Percentiles rank a stretch among this genome's conserved stretches.
phyloP scores from a whole-genome alignment of 2,888 invertebrate genomes.

The Drosophila eohydei region DNA sequence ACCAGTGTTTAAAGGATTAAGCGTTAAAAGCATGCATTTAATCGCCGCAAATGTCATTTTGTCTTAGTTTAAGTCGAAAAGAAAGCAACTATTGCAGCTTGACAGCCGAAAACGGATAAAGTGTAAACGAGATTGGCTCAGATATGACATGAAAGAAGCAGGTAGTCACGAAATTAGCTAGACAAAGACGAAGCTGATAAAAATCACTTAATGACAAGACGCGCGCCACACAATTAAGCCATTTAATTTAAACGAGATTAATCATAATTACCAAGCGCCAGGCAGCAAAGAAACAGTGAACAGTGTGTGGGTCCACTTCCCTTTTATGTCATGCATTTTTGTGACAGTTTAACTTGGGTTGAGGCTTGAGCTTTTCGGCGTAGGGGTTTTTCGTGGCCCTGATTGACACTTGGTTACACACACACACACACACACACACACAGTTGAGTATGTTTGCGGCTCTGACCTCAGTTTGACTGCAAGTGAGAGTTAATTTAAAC shows the following conservation, averaged over 20 bases:
- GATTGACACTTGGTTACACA: constrained; percentile 55
- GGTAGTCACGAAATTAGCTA: background rate
- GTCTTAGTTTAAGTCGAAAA: constrained; percentile 41
- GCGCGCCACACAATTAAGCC: constrained; percentile 74
- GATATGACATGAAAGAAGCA: background rate
- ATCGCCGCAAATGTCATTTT: constrained; percentile 67
- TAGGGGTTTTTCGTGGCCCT: constrained; percentile 1
- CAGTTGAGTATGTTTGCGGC: background rate
- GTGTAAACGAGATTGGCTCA: constrained; percentile 18
- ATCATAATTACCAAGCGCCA: constrained; percentile 75
- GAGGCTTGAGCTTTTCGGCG: background rate
- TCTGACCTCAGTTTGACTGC: constrained; percentile 37
- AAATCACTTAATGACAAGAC: constrained; percentile 81
- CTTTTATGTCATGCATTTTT: constrained; percentile 33
- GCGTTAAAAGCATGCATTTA: constrained; percentile 72
- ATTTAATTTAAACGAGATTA: constrained; percentile 81
- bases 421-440: background rate
- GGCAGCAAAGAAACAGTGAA: constrained; percentile 6
- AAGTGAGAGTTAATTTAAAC: constrained; percentile 59
- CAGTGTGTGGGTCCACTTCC: constrained; percentile 2
- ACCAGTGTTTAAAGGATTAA: constrained; percentile 74
- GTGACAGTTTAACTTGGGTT: constrained; percentile 23
- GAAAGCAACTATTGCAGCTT: constrained; percentile 37
- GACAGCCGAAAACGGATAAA: constrained; percentile 14
- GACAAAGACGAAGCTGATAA: constrained; percentile 65